These are phyloP conservation scores for Leuciscus waleckii DNA, from an alignment of 2,797 vertebrate genomes.

Conservation along the genomic window DNA sequence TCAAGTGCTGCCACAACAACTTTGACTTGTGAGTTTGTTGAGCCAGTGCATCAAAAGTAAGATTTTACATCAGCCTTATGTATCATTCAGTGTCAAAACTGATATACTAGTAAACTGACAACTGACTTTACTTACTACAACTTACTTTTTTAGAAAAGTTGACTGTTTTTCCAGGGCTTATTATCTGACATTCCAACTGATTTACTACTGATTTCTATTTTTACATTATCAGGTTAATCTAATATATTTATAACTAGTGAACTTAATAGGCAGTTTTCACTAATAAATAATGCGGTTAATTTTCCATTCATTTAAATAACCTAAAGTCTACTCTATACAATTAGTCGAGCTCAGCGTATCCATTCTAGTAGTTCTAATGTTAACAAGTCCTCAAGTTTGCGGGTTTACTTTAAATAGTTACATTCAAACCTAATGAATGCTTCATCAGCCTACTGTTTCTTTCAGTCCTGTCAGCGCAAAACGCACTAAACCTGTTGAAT, in stretches of 20 bases:
- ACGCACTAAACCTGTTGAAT: conserved; percentile 30
- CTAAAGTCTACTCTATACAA: neutral
- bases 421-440: neutral
- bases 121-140: neutral
- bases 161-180: neutral
- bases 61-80: neutral
- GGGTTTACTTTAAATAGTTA: conserved; percentile 7
- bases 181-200: neutral
- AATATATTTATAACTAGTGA: neutral
- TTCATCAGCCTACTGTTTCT: neutral
- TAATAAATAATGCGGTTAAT: conserved; percentile 7
- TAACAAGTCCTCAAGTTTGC: neutral
- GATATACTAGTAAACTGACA: neutral
- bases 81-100: neutral
- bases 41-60: neutral
- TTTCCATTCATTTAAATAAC: neutral
- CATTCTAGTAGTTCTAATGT: neutral
- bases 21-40: conserved; percentile 26
- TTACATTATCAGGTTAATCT: neutral
- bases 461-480: neutral
- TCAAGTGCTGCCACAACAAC: conserved; percentile 12
- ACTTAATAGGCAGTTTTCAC: neutral
- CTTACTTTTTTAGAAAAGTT: neutral
- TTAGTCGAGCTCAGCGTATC: neutral
- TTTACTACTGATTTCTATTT: neutral